A percentile compares a stretch with the other conserved stretches of the same genome.
Evolutionary conservation across 2,113 vertebrate species (phyloP).

Genomic region (Numenius arquata): DNA sequence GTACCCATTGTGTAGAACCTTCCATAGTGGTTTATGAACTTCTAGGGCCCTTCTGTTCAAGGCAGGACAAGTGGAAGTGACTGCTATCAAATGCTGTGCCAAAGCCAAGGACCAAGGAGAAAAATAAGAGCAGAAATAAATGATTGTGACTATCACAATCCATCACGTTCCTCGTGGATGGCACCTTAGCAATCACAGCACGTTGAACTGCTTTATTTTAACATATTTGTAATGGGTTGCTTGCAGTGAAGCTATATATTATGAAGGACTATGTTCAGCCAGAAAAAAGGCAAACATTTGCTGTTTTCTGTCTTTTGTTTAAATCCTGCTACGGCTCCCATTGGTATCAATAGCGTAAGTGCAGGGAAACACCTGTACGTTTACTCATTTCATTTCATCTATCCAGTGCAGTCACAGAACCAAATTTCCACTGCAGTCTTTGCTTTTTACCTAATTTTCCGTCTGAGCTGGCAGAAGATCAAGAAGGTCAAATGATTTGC

Average conservation of each 20-base stretch:
- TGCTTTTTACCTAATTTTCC: constrained; percentile 52
- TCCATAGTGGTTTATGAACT: neutral
- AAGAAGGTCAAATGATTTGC: constrained; percentile 50
- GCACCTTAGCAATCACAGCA: neutral
- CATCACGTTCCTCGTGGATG: neutral
- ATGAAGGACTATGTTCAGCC: neutral
- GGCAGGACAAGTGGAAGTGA: neutral
- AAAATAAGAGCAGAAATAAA: neutral
- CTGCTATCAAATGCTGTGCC: neutral
- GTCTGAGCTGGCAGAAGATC: constrained; percentile 54
- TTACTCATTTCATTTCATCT: constrained; percentile 14
- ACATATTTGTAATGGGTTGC: neutral
- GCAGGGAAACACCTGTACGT: constrained; percentile 40
- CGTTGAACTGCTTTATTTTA: neutral
- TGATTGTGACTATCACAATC: neutral
- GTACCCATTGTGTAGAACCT: neutral
- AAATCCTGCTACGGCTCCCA: neutral
- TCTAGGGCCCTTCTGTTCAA: neutral
- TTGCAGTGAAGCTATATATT: neutral
- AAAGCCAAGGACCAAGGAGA: neutral
- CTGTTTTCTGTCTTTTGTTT: constrained; percentile 27
- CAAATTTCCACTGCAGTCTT: constrained; percentile 25
- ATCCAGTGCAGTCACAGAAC: neutral
- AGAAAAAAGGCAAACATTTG: neutral
- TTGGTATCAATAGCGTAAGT: neutral